Evolutionary conservation across 2,888 invertebrate genomes (phyloP).

Genomic region (Melanargia galathea): DNA sequence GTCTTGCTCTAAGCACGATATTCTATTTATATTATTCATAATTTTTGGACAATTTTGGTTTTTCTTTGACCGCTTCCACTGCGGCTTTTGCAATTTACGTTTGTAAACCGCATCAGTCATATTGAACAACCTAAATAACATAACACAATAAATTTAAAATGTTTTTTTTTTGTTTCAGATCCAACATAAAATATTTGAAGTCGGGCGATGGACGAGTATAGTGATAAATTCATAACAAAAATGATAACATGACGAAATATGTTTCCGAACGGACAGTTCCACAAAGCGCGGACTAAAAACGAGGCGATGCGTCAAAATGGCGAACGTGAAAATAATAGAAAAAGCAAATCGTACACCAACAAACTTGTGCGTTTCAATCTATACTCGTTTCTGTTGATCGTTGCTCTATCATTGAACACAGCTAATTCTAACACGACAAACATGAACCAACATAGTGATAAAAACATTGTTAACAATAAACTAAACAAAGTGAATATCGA

Average conservation of each 20-base stretch:
- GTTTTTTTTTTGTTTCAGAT: slow-evolving; percentile 67
- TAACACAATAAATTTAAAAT: background rate
- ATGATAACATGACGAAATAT: slow-evolving; percentile 77
- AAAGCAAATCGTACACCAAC: slow-evolving; percentile 48
- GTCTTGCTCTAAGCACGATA: too few species aligned
- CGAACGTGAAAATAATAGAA: slow-evolving; percentile 41
- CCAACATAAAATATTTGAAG: slow-evolving; percentile 44
- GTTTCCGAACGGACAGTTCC: slow-evolving; percentile 56
- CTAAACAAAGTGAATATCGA: slow-evolving; percentile 53
- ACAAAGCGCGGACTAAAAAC: slow-evolving; percentile 58
- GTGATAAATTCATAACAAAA: slow-evolving; percentile 51
- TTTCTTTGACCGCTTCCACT: too few species aligned
- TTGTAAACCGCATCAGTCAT: too few species aligned
- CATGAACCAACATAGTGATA: slow-evolving; percentile 64
- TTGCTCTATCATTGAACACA: slow-evolving; percentile 57
- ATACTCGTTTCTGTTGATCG: slow-evolving; percentile 59
- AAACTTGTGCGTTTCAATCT: slow-evolving; percentile 60
- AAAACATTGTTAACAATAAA: slow-evolving; percentile 49
- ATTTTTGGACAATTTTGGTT: too few species aligned
- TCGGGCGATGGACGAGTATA: slow-evolving; percentile 46
- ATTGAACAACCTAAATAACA: background rate
- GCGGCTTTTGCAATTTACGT: too few species aligned
- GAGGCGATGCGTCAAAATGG: slow-evolving; percentile 60
- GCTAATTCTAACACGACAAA: slow-evolving; percentile 75
- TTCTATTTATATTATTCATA: too few species aligned